Evolutionary conservation across 1,140 invertebrate genomes (phyloP).

Genomic region (Penaeus japonicus): DNA sequence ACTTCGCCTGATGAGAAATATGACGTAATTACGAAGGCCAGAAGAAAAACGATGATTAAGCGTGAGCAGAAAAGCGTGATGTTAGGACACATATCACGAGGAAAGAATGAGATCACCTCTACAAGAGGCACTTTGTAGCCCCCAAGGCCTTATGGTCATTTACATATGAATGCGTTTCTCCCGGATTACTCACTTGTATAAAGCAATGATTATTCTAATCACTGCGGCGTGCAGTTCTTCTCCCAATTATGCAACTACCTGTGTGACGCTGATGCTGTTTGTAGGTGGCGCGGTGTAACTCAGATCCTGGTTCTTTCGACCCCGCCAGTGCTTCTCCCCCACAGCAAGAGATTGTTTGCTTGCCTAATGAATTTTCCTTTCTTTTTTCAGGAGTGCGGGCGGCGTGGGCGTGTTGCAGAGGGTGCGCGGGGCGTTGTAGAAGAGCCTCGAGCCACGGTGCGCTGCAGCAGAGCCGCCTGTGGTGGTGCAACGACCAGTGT

Average conservation of each 20-base stretch:
- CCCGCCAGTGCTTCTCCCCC: neutral
- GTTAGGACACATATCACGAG: too few species aligned
- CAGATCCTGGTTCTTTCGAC: neutral
- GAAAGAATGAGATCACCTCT: too few species aligned
- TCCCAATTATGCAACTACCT: neutral
- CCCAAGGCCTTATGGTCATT: too few species aligned
- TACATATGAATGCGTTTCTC: neutral
- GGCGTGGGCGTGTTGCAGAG: slow-evolving; percentile 1
- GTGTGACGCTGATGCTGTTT: too few species aligned
- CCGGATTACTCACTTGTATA: neutral
- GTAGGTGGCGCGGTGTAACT: neutral
- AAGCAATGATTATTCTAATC: neutral
- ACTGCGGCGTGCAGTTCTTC: neutral
- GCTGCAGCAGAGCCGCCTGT: neutral
- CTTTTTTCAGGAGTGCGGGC: slow-evolving; percentile 25
- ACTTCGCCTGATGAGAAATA: too few species aligned
- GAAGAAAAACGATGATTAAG: too few species aligned
- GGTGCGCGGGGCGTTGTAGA: slow-evolving; percentile 27
- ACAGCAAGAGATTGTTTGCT: neutral
- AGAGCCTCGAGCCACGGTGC: neutral
- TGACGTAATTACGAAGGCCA: too few species aligned
- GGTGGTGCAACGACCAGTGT: neutral
- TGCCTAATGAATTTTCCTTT: neutral
- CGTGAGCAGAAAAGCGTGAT: too few species aligned
- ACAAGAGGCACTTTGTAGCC: too few species aligned